Evolutionary conservation across 2,797 vertebrate species (phyloP), one percentile per base, ranked within the genome.

Genomic region (Premnoplex brunnescens): DNA sequence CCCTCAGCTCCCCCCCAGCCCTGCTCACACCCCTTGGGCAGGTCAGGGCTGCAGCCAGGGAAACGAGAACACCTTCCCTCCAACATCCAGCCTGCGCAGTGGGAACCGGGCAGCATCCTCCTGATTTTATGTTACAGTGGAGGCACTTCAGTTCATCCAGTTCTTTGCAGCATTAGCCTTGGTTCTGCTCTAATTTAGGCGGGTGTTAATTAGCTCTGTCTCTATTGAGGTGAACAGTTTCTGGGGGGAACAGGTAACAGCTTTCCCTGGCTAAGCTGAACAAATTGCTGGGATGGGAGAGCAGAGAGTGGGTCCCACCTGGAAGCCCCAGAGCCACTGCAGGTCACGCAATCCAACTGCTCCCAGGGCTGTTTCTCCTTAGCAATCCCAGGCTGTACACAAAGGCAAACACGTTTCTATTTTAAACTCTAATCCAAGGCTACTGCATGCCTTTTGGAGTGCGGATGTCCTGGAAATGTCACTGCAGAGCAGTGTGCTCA

Each of bases 381-480:
- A 37, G 86, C 79, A 2, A 54, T 32, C 48, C 74, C 59, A 20
- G 1, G 71, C 78, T 23, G 51, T 15, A 85, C 78, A 78, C 95
- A 76, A 55, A 74, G 76, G 74, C 93, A 39, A 85, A 81, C 74
- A 28, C 8, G 41, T 7, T 96, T 74, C 96, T 96, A 87, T 93
- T 93, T 96, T 93, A 82, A 62, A 91, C 83, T 8, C 85, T 18
- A 77, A 85, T 85, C 91, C 94, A 20, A 91, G 94, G 91, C 93
- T 92, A 52, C 62, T 43, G 79, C 66, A 11, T 90, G 95, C 91
- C 95, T 96, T 51, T 81, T 41, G 75, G 88, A 91, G 95, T 12
- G 91, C n/a, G 79, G 92, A 39, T 95, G 96, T 82, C 96, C 94
- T 97, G 95, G 95, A 95, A 97, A 97, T 95, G 96, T 95, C 96